These are phyloP conservation scores for Eriosoma lanigerum DNA, from an alignment of 1,140 invertebrate genomes.

Conservation along the genomic window DNA sequence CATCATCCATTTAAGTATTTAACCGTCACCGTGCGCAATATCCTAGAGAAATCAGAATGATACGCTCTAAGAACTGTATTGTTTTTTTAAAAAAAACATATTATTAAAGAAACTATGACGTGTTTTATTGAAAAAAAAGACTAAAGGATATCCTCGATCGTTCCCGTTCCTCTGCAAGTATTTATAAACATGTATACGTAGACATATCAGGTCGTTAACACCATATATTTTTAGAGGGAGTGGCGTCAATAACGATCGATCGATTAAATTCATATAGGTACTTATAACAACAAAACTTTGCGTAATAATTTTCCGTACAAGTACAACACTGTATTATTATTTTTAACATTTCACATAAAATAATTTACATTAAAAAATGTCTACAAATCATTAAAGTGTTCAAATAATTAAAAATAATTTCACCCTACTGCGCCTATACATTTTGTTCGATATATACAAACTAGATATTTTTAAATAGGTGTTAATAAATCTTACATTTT, in stretches of 20 bases:
- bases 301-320: too few relatives aligned
- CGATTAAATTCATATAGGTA: slow-evolving; percentile 16
- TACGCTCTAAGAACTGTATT: background rate
- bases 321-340: too few relatives aligned
- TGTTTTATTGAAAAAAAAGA: slow-evolving; percentile 18
- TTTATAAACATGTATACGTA: too few relatives aligned
- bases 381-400: too few relatives aligned
- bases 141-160: slow-evolving; percentile 29
- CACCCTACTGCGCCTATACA: too few relatives aligned
- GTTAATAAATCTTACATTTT: too few relatives aligned
- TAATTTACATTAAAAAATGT: too few relatives aligned
- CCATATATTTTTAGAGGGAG: background rate
- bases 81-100: slow-evolving; percentile 10
- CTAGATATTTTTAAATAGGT: too few relatives aligned
- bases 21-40: slow-evolving; percentile 21
- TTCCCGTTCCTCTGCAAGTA: background rate
- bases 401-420: too few relatives aligned
- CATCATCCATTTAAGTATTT: background rate
- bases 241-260: slow-evolving; percentile 6
- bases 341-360: too few relatives aligned
- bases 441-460: too few relatives aligned
- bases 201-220: slow-evolving; percentile 37
- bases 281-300: background rate
- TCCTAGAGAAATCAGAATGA: slow-evolving; percentile 45
- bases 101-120: slow-evolving; percentile 18